Conservation (phyloP, 1,140 invertebrate genomes). For the Bombus terrestris region DNA sequence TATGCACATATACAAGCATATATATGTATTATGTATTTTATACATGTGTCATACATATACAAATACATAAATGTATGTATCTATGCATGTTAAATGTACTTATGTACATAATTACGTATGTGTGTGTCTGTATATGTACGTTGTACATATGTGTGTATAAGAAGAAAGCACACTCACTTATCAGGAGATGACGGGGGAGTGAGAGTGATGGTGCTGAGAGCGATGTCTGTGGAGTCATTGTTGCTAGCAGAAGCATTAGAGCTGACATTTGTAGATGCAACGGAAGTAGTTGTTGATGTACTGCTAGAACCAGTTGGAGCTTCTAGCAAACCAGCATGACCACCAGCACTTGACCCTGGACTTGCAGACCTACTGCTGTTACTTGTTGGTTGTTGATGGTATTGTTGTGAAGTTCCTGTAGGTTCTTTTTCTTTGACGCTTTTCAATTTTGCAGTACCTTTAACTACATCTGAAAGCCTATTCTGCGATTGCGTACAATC, state of each 20-base stretch:
- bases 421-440: conserved; percentile 79
- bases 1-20: conserved; percentile 29
- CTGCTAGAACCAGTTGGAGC: conserved; percentile 64
- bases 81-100: neutral
- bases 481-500: conserved; percentile 81
- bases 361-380: conserved; percentile 80
- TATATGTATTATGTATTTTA: conserved; percentile 10
- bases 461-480: conserved; percentile 91
- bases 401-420: conserved; percentile 65
- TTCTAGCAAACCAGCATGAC: conserved; percentile 59
- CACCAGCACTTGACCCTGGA: conserved; percentile 72
- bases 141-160: conserved; percentile 57
- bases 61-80: conserved; percentile 2
- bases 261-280: conserved; percentile 75
- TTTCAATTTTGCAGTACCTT: conserved; percentile 87
- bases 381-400: conserved; percentile 65
- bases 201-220: conserved; percentile 82
- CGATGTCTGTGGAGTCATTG: conserved; percentile 78
- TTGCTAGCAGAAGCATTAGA: conserved; percentile 79
- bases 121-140: neutral
- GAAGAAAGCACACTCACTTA: conserved; percentile 83
- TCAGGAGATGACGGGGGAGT: conserved; percentile 85
- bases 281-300: conserved; percentile 49
- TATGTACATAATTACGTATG: conserved; percentile 11
- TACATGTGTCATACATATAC: neutral